Evolutionary conservation across 2,113 vertebrate genomes (phyloP).

Genomic region (Vulpes vulpes): DNA sequence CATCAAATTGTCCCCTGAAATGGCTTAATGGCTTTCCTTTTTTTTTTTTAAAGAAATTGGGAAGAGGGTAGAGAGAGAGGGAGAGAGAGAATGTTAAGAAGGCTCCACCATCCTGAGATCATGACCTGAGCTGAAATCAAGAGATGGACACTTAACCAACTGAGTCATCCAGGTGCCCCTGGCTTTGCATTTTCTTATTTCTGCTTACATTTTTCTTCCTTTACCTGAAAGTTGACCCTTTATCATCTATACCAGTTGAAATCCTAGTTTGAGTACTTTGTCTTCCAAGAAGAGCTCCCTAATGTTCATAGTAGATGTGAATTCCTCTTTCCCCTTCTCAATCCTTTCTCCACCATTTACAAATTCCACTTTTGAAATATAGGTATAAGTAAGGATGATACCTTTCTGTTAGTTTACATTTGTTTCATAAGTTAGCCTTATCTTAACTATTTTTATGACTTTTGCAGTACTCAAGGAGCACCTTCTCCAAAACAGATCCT

Average conservation of each 20-base stretch:
- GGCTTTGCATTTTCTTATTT: slow-evolving; percentile 7
- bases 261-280: not conserved
- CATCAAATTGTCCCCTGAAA: not conserved
- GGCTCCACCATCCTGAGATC: not conserved
- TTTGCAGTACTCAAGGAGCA: not conserved
- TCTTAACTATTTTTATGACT: not conserved
- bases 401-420: slow-evolving; percentile 30
- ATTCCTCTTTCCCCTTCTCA: not conserved
- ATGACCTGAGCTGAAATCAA: not conserved
- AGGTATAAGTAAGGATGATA: not conserved
- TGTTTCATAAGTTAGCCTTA: not conserved
- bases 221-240: not conserved
- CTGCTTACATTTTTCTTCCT: not conserved
- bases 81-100: not conserved
- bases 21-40: slow-evolving; percentile 28
- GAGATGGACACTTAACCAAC: not conserved
- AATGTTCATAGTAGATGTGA: not conserved
- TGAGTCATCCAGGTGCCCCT: not conserved
- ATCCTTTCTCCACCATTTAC: not conserved
- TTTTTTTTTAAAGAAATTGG: not conserved
- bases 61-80: not conserved
- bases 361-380: slow-evolving; percentile 8
- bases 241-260: not conserved
- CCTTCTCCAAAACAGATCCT: not conserved
- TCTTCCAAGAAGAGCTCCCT: not conserved